Base-by-base conservation (phyloP, 2,113 vertebrate species). In the Cyphomyrus discorhynchus region DNA sequence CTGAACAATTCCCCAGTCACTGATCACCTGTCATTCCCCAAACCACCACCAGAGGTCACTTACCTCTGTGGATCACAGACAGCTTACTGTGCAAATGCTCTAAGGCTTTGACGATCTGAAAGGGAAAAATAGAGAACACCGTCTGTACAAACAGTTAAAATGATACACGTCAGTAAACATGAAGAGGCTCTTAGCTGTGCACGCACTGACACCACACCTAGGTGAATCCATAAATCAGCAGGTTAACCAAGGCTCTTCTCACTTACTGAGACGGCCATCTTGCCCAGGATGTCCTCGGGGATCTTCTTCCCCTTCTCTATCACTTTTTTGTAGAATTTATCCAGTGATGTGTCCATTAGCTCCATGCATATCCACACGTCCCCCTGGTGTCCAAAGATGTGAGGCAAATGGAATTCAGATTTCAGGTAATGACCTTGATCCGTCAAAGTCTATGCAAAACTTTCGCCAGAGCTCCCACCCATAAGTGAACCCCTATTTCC, bases 351-450 rank as follows among this genome's bases (percentile, higher is more conserved):
- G 93, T 99, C 98, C 98, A 99, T 98, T 92, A 99, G 96, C 93
- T 99, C 98, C 98, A 99, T 99, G 92, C 98, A 99, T 93, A 99
- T 99, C 98, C 98, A 99, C 53, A 99, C 98, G 0, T 99, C 98
- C 5, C 98, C 98, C 98, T 99, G 94, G 6, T 42, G 52, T 46
- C 89, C 91, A 92, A 90, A 90, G 42, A 0, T 15, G 88, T 83
- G 13, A 24, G 46, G 21, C 47, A 35, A 85, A 4, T 13, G 10
- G n/a, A 4, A 70, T 70, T 70, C 3, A 9, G 56, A 70, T 70
- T 70, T 66, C 56, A 24, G 56, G 21, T 9, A 10, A 66, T n/a
- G 24, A 66, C 62, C 62, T 27, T 3, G 62, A 66, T 66, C 62
- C 62, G 0, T 27, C n/a, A 66, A 31, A 62, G 58, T 66, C 62